Conservation (phyloP, 2,797 vertebrate species). For the Apogon hyalosoma region DNA sequence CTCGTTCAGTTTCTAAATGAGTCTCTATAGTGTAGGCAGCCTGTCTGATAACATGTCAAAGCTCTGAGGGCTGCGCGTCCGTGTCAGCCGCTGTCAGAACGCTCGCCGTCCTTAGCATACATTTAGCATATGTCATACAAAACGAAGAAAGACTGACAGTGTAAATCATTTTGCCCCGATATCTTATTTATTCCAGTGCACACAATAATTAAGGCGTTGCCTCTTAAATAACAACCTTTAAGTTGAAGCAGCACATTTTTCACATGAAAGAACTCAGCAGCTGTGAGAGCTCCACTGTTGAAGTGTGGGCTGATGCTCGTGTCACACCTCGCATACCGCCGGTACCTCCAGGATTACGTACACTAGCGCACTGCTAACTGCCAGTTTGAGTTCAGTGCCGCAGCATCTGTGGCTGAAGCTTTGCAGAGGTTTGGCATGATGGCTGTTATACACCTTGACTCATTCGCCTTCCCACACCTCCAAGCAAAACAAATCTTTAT, state of each 20-base stretch:
- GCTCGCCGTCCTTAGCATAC: background rate
- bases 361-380: slow-evolving; percentile 24
- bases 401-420: slow-evolving; percentile 48
- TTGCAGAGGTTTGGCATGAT: slow-evolving; percentile 31
- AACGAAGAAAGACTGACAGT: background rate
- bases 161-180: background rate
- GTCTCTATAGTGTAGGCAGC: slow-evolving; percentile 9
- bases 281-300: slow-evolving; percentile 35
- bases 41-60: slow-evolving; percentile 9
- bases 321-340: slow-evolving; percentile 58
- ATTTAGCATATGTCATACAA: slow-evolving; percentile 11
- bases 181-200: slow-evolving; percentile 16
- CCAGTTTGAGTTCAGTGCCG: slow-evolving; percentile 36
- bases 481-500: slow-evolving; percentile 55
- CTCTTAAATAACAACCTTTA: slow-evolving; percentile 17
- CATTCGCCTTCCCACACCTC: slow-evolving; percentile 54
- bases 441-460: slow-evolving; percentile 55
- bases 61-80: slow-evolving; percentile 9
- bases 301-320: slow-evolving; percentile 56
- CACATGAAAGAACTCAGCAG: slow-evolving; percentile 26
- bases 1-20: slow-evolving; percentile 14
- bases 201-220: slow-evolving; percentile 5
- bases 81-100: background rate
- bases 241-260: slow-evolving; percentile 26
- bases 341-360: slow-evolving; percentile 31